Conservation (phyloP, 30 jellyfish, hydroid and myxozoan genomes). For the Rhopilema esculentum region DNA sequence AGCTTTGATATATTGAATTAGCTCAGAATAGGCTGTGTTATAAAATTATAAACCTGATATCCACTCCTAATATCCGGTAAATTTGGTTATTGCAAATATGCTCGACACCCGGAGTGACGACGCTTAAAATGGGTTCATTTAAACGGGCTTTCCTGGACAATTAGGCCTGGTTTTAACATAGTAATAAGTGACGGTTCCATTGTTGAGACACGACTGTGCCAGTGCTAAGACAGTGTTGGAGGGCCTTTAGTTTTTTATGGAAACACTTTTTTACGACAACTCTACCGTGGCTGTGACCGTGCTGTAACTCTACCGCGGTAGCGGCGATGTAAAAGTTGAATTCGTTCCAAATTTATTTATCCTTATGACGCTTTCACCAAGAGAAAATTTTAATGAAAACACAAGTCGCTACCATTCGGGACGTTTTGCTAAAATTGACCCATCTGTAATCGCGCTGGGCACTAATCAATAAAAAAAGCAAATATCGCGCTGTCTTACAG, state of each 20-base stretch:
- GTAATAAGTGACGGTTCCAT: slow-evolving; percentile 2
- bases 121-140: too few species aligned
- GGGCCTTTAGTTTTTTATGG: background rate
- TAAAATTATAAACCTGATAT: too few species aligned
- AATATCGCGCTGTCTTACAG: too few species aligned
- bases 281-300: background rate
- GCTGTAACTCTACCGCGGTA: slow-evolving; percentile 20
- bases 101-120: too few species aligned
- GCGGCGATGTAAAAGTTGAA: slow-evolving; percentile 27
- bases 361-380: slow-evolving; percentile 15
- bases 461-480: too few species aligned
- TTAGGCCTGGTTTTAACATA: slow-evolving; percentile 15
- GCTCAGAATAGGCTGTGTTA: too few species aligned
- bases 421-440: too few species aligned
- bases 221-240: slow-evolving; percentile 17
- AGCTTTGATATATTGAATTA: too few species aligned
- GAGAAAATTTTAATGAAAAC: background rate
- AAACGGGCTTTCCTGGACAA: too few species aligned
- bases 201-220: slow-evolving; percentile 28
- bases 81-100: too few species aligned
- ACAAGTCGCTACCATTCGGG: background rate
- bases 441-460: too few species aligned
- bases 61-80: too few species aligned
- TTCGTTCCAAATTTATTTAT: slow-evolving; percentile 12
- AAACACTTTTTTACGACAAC: background rate